Evolutionary conservation across 2,888 invertebrate species (phyloP), one percentile per base, ranked within the genome.

Genomic region (Branchipolynoe longqiensis): DNA sequence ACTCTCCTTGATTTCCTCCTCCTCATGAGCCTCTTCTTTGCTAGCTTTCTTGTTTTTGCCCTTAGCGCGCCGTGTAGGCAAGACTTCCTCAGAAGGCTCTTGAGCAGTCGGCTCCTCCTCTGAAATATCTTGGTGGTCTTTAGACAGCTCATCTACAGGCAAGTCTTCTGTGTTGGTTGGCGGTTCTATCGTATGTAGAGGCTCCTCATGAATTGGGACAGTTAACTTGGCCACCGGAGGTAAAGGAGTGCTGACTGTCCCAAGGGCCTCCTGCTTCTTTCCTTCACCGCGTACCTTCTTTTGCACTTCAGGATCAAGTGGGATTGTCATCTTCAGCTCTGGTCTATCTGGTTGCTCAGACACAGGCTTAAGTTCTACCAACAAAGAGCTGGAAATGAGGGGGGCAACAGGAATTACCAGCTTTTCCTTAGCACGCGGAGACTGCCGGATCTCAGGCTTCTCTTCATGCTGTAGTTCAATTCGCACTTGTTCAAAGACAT

Each of bases 201-300:
- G 33, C n/a, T 69, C 69, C 14, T 78, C 78, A 8, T n/a, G 48
- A 33, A 48, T 8, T 6, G 6, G 41, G 14, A 8, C 33, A 28
- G 41, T 25, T 22, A 78, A 48, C 78, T 78, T 33, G 8, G 28
- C 78, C 3, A 41, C 40, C 28, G 78, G 78, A 48, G 41, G 48
- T 6, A 48, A 14, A 28, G 78, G 78, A 78, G 78, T 31, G 28
- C 78, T 78, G 78, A 78, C 78, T 12, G 4, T 48, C 18, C 28
- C 78, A 78, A 54, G 78, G 33, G 78, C 41, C 78, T 41, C 78
- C 78, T 78, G 78, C 78, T 78, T 78, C 78, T 48, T 41, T 48
- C 78, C 78, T 78, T 78, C 78, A n/a, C n/a, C n/a, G 25, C 48
- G 54, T 22, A 69, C 69, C 38, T 69, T 78, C 78, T 78, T 78